Conservation (phyloP, 1,140 invertebrate species). For the Caenorhabditis elegans region WBcel235 BX284604.4:10878501-10879000, state of each 20-base stretch:
- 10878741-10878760: neutral
- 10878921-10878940: too few species aligned
- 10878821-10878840: neutral
- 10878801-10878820: neutral
- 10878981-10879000: too few species aligned
- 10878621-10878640: neutral
- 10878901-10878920: too few species aligned
- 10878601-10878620: neutral
- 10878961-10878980: too few species aligned
- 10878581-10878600: neutral
- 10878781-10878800: neutral
- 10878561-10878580: neutral
- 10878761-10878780: neutral
- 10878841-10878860: neutral
- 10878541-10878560: conserved; percentile 7
- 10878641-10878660: too few species aligned
- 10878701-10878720: neutral
- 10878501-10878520: conserved; percentile 1
- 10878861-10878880: neutral
- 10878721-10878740: too few species aligned
- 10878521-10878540: neutral
- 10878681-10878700: neutral
- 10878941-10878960: too few species aligned
- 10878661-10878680: neutral
- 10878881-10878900: too few species aligned